Conservation (phyloP, 2,888 invertebrate species). For the Ferrisia virgata region DNA sequence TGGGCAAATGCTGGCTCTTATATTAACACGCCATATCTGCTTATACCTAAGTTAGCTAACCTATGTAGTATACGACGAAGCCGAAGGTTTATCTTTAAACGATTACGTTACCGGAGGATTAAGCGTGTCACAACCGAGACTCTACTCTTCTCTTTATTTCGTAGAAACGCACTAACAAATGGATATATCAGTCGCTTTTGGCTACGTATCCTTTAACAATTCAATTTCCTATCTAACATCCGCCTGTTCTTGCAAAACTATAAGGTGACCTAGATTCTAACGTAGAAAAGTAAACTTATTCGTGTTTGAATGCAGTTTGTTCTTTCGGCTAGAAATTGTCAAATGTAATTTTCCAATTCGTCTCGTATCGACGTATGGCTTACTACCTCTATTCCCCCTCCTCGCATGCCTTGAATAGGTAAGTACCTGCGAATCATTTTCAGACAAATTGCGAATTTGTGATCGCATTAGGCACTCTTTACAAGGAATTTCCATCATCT, state of each 20-base stretch:
- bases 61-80: no score
- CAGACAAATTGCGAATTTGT: background rate
- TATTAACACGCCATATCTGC: background rate
- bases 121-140: background rate
- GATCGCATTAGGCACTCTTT: no score
- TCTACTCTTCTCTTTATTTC: background rate
- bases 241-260: background rate
- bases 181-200: conserved; percentile 8
- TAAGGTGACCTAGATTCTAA: background rate
- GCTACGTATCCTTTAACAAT: conserved; percentile 5
- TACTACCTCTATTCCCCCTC: background rate
- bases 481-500: no score
- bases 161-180: background rate
- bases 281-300: background rate
- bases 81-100: background rate
- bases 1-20: background rate
- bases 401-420: background rate
- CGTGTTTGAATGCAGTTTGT: background rate
- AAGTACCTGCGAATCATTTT: no score
- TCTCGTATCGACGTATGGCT: background rate
- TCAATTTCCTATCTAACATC: background rate
- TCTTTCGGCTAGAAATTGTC: background rate
- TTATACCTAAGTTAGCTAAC: no score
- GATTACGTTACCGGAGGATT: conserved; percentile 4
- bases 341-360: background rate